Evolutionary conservation across 2,113 vertebrate genomes (phyloP), one percentile per base, ranked within the genome.

Genomic region (Isurus oxyrinchus): DNA sequence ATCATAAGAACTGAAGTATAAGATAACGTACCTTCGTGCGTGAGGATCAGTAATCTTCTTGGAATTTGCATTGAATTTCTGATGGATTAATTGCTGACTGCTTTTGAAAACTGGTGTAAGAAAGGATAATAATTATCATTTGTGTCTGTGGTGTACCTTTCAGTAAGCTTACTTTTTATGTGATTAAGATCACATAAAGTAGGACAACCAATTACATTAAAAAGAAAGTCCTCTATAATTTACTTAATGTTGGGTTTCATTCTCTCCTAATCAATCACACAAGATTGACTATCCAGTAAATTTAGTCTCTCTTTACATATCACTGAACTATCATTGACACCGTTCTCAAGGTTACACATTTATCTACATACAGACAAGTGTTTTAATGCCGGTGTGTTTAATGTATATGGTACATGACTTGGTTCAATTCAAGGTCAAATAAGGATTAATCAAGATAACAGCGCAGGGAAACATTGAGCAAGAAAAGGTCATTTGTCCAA

Each of bases 221-320:
- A 53, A 19, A 84, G 8, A 90, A 90, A 57, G 49, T 25, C 19
- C 86, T 90, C 90, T 63, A 63, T 94, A 94, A 94, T 94, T 94
- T 94, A 94, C 63, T 94, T 94, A 94, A 94, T 94, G 90, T 94
- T 94, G 59, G 90, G 90, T 94, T 94, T 94, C 90, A 63, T 94
- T 94, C 90, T 63, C n/a, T 94, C n/a, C 16, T 40, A 61, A 59
- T 63, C 63, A 63, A 94, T 94, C 90, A 40, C 90, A 94, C 90
- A 94, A 94, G 90, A 94, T 44, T 84, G 81, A 19, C 21, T 94
- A 94, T 63, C 59, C 19, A 63, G 90, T 94, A 61, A 63, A 61
- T 63, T 63, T 63, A 63, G 31, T 94, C 59, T 94, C 59, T 40
- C 90, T 94, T 63, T 63, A 63, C 35, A 63, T 63, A 63, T 61